Evolutionary conservation across 1,140 invertebrate genomes (phyloP).

Genomic region (Coptotermes formosanus): DNA sequence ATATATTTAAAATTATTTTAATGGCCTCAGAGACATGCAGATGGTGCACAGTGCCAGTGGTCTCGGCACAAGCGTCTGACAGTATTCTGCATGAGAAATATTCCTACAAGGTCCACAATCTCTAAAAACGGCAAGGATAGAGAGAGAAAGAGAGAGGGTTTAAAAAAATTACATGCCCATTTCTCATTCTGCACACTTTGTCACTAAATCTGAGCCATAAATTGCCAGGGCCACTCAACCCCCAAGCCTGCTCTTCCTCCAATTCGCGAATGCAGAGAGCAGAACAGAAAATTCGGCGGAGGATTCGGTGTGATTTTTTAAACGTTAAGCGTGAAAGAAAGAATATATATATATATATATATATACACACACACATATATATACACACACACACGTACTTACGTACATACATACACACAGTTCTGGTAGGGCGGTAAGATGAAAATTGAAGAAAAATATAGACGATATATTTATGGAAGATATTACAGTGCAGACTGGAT

Average conservation of each 20-base stretch:
- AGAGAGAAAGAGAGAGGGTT: background rate
- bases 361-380: too few species aligned
- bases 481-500: background rate
- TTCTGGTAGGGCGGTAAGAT: background rate
- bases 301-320: background rate
- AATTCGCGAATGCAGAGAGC: background rate
- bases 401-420: background rate
- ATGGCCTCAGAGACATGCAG: background rate
- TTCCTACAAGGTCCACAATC: conserved; percentile 15
- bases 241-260: background rate
- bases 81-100: conserved; percentile 19
- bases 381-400: background rate
- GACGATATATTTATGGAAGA: background rate
- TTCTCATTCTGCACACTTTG: conserved; percentile 11
- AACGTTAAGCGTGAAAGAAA: background rate
- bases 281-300: background rate
- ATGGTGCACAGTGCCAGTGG: background rate
- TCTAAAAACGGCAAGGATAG: background rate
- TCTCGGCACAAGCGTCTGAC: background rate
- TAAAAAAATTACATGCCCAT: conserved; percentile 17
- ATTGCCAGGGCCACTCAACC: background rate
- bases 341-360: too few species aligned
- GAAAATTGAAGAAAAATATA: background rate
- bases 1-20: conserved; percentile 9
- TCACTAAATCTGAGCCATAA: conserved; percentile 18